Conservation (phyloP, 2,113 vertebrate species). For the Chloropsis cyanopogon region DNA sequence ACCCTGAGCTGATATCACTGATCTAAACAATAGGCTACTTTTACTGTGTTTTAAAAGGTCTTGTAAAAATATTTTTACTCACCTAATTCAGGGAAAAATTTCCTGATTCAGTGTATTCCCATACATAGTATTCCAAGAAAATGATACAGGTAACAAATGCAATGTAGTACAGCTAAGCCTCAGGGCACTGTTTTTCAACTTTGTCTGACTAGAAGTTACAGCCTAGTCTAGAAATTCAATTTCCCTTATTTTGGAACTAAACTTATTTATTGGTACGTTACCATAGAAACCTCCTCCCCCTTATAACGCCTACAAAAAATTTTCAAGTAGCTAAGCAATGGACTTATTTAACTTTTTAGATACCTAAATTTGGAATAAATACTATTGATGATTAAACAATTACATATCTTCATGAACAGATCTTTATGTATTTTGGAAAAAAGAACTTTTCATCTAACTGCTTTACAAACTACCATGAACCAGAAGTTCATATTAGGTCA, state of each 20-base stretch:
- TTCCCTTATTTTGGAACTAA: constrained; percentile 30
- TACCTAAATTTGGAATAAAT: neutral
- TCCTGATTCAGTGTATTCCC: neutral
- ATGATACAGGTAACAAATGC: neutral
- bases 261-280: constrained; percentile 18
- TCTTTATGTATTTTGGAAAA: neutral
- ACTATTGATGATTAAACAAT: neutral
- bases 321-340: neutral
- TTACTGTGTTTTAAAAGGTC: neutral
- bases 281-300: constrained; percentile 10
- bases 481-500: neutral
- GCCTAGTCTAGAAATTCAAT: neutral
- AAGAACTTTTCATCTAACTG: neutral
- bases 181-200: neutral
- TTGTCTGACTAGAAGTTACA: neutral
- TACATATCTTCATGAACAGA: neutral
- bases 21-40: neutral
- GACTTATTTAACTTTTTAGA: neutral
- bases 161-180: neutral
- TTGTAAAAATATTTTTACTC: neutral
- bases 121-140: neutral
- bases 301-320: neutral
- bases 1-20: neutral
- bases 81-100: neutral
- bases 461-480: constrained; percentile 5